Evolutionary conservation across 2,113 vertebrate species (phyloP), one percentile per base, ranked within the genome.

Genomic region (Nestor notabilis): DNA sequence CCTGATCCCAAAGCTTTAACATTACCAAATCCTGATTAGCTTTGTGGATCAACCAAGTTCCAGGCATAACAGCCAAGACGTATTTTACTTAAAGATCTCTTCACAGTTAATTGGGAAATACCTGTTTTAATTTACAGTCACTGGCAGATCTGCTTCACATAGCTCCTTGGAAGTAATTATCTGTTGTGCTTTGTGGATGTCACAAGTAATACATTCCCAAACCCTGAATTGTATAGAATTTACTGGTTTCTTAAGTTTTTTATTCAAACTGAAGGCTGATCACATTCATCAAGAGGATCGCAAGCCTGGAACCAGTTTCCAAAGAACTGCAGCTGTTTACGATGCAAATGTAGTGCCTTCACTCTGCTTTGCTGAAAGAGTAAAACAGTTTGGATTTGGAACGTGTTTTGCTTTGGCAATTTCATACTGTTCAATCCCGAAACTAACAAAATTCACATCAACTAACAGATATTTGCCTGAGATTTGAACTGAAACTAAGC

Each of bases 1-100:
- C 25, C 56, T 95, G 87, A 97, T 85, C 71, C 61, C 23, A 3
- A 55, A 89, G 47, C 84, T 91, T 96, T 96, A 92, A 77, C 79
- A 88, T 97, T 95, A 94, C 90, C 87, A 98, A 96, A 97, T 96
- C 94, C 66, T 96, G 87, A 97, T 91, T 87, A 94, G 70, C 72
- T 95, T 75, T 94, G 81, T 93, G 88, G 82, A 97, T 78, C 91
- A 93, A 95, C 61, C 53, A 85, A 61, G 60, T 91, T 97, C 91
- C 95, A 97, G 83, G 83, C 55, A 58, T 88, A 93, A 87, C 64
- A 96, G 79, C 66, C 89, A 91, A 91, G 56, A 93, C 17, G 25
- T 65, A 93, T 95, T 97, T 97, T 95, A 92, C 65, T 75, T 80
- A 87, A 72, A 93, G 64, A n/a, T 97, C 94, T 84, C 23, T 82